Evolutionary conservation across 1,140 invertebrate genomes (phyloP).

Genomic region (Zaprionus kolodkinae): DNA sequence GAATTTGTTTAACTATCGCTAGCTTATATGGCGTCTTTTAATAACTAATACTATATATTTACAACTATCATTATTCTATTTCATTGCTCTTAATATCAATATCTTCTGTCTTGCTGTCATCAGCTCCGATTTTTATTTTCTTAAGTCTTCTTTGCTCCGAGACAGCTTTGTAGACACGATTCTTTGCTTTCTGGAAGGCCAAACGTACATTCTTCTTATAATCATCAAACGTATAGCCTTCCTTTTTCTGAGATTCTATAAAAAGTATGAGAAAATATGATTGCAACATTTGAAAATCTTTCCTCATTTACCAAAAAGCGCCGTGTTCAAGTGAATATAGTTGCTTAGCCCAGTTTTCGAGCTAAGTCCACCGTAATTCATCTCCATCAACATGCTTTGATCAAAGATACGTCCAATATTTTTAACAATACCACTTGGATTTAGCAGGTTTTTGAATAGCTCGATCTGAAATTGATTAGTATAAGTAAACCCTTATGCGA

Average conservation of each 20-base stretch:
- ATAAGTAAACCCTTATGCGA: not conserved
- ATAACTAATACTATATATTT: not conserved
- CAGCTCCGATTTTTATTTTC: not conserved
- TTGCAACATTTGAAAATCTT: not conserved
- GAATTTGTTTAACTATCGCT: not conserved
- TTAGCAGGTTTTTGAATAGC: slow-evolving; percentile 24
- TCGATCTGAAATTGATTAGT: slow-evolving; percentile 7
- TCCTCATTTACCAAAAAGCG: slow-evolving; percentile 39
- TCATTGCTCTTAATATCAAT: slow-evolving; percentile 6
- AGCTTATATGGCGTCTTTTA: slow-evolving; percentile 3
- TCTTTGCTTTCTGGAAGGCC: slow-evolving; percentile 39
- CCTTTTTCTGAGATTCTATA: slow-evolving; percentile 35
- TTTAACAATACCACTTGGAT: slow-evolving; percentile 29
- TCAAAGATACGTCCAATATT: slow-evolving; percentile 37
- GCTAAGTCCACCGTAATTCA: slow-evolving; percentile 36
- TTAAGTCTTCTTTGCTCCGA: slow-evolving; percentile 11
- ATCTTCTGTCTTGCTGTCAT: not conserved
- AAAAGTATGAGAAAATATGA: not conserved
- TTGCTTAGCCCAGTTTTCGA: slow-evolving; percentile 29
- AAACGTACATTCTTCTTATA: slow-evolving; percentile 31
- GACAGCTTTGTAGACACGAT: slow-evolving; percentile 35
- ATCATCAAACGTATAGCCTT: slow-evolving; percentile 34
- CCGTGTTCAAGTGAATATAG: slow-evolving; percentile 34
- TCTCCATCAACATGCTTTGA: slow-evolving; percentile 24
- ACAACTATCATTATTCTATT: slow-evolving; percentile 7